Evolutionary conservation across 2,113 vertebrate genomes (phyloP).

Genomic region (Leptosomus discolor): DNA sequence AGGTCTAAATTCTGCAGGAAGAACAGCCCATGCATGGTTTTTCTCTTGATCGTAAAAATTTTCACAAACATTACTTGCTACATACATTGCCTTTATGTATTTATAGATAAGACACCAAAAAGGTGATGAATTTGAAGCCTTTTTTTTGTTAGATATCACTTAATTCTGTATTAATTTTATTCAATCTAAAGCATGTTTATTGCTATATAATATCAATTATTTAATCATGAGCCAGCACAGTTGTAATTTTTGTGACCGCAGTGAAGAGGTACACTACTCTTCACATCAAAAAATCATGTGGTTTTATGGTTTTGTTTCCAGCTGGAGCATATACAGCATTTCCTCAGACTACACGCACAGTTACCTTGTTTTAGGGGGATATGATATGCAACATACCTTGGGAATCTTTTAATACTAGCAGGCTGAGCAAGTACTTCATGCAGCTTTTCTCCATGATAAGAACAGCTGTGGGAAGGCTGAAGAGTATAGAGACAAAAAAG

Average conservation of each 20-base stretch:
- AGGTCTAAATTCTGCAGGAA: not conserved
- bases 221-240: not conserved
- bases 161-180: not conserved
- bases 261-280: not conserved
- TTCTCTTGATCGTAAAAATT: not conserved
- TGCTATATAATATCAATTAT: not conserved
- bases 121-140: not conserved
- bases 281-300: not conserved
- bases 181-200: not conserved
- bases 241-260: not conserved
- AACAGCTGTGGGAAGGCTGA: slow-evolving; percentile 39
- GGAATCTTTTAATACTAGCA: slow-evolving; percentile 13
- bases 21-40: not conserved
- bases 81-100: not conserved
- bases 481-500: not conserved
- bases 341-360: not conserved
- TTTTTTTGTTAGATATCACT: not conserved
- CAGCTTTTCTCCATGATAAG: slow-evolving; percentile 4
- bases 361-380: not conserved
- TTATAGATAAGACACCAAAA: not conserved
- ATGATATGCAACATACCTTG: not conserved
- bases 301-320: not conserved
- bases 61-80: not conserved
- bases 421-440: slow-evolving; percentile 5
- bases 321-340: not conserved